Evolutionary conservation across 2,113 vertebrate species (phyloP).

Genomic region (Neomonachus schauinslandi): DNA sequence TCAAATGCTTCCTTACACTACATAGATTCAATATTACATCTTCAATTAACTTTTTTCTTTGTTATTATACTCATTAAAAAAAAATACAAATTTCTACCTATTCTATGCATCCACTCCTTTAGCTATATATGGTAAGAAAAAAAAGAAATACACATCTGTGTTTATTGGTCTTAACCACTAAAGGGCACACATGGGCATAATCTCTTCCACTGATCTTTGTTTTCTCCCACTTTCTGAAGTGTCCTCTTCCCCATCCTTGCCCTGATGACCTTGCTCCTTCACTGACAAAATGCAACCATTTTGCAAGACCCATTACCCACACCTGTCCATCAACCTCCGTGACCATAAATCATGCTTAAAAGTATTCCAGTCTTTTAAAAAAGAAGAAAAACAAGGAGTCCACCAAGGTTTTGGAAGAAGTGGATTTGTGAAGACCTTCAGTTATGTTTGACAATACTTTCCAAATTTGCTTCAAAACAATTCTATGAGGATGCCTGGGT

Average conservation of each 20-base stretch:
- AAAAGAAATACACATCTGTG: not conserved
- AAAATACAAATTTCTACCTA: not conserved
- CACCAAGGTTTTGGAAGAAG: not conserved
- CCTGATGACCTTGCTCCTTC: not conserved
- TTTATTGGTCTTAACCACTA: not conserved
- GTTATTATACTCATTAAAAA: not conserved
- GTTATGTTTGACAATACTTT: not conserved
- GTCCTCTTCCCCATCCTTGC: not conserved
- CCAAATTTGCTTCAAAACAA: not conserved
- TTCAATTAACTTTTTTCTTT: not conserved
- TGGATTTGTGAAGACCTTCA: not conserved
- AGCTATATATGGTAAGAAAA: not conserved
- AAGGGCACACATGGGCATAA: not conserved
- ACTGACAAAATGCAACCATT: not conserved
- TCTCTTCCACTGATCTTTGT: not conserved
- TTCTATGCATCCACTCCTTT: not conserved
- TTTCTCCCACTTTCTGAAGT: not conserved
- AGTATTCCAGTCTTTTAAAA: not conserved
- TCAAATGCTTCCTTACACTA: not conserved
- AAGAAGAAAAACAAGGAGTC: not conserved
- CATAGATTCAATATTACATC: not conserved
- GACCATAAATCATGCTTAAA: not conserved
- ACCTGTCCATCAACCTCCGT: not conserved
- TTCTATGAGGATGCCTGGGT: not conserved
- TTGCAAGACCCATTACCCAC: not conserved